Conservation (phyloP, 2,888 invertebrate genomes). For the Cryptosula pallasiana region DNA sequence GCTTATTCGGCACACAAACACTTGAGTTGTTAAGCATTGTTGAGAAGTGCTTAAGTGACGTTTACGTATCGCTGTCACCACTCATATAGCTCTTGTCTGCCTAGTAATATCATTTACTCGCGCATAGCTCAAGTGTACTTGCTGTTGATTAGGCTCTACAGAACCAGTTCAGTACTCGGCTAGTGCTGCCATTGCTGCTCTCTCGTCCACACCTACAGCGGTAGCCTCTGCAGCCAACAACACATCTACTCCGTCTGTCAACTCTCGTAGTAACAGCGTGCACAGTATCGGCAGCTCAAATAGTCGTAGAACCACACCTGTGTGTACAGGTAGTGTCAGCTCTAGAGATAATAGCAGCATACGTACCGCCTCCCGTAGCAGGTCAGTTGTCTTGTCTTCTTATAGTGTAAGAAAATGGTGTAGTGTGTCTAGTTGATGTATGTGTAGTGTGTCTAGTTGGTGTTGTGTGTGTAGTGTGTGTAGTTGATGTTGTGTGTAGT, state of each 20-base stretch:
- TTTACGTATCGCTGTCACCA: constrained; percentile 23
- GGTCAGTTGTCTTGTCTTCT: background rate
- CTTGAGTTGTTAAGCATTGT: constrained; percentile 19
- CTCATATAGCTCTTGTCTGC: background rate
- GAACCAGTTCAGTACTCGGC: background rate
- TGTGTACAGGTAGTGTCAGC: background rate
- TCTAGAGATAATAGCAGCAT: background rate
- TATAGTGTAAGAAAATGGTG: too few species aligned
- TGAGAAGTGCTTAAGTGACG: constrained; percentile 6
- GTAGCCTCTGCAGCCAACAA: background rate
- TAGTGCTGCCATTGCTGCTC: background rate
- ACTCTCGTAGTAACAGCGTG: background rate
- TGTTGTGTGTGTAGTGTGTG: too few species aligned
- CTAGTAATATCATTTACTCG: constrained; percentile 21
- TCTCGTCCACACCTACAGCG: background rate
- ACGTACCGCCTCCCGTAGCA: constrained; percentile 3
- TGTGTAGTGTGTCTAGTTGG: too few species aligned
- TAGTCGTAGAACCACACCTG: background rate
- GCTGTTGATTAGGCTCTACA: constrained; percentile 7
- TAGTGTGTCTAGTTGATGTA: too few species aligned
- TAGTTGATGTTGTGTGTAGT: too few species aligned
- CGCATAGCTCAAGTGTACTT: constrained; percentile 14
- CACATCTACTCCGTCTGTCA: background rate
- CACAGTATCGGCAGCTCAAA: background rate
- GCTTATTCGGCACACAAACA: constrained; percentile 19